Base-by-base conservation (phyloP, 1,140 invertebrate species). In the Drosophila micromelanica region DNA sequence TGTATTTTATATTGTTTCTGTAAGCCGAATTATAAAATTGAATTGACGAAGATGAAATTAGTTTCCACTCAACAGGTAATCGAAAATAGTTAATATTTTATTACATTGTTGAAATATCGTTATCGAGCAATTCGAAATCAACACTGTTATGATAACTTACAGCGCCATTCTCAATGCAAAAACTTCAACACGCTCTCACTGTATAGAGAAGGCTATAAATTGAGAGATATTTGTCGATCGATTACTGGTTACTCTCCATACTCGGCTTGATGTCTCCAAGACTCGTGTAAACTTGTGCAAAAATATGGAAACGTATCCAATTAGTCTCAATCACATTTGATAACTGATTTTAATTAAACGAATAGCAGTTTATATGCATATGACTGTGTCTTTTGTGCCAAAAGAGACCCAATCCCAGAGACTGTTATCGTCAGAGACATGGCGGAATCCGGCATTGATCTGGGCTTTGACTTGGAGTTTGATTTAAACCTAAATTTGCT, bases 381-480 rank as follows among this genome's bases (percentile, higher is more conserved):
- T 32, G 30, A 13, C 9, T 43, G 38, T 15, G 23, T 32, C 6
- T 45, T 9, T 63, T 38, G 13, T 17, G 7, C 27, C 7, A 35
- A 32, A 35, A 35, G 32, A 35, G 7, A 35, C 32, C 20, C 20
- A 38, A n/a, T 3, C 3, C 12, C n/a, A 23, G 37, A 37, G 13
- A 13, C 17, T 68, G 23, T 11, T 42, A 35, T 27, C 13, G 35
- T 23, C 30, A 15, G 20, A 65, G 52, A 17, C 30, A 90, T 90
- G 93, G 92, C 91, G 15, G 95, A 96, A 91, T 95, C 95, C 68
- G 95, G 95, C 46, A 95, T 96, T 85, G 95, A 96, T 91, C 93
- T 96, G 93, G 95, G 94, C 69, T 96, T 95, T 80, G 95, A 96
- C 93, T 93, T 95, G 76, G 94, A 94, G 55, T 94, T 95, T 45